A percentile compares a stretch with the other conserved stretches of the same genome.
Conservation (phyloP, 2,797 vertebrate genomes). For the Tarsius wallacei region DNA sequence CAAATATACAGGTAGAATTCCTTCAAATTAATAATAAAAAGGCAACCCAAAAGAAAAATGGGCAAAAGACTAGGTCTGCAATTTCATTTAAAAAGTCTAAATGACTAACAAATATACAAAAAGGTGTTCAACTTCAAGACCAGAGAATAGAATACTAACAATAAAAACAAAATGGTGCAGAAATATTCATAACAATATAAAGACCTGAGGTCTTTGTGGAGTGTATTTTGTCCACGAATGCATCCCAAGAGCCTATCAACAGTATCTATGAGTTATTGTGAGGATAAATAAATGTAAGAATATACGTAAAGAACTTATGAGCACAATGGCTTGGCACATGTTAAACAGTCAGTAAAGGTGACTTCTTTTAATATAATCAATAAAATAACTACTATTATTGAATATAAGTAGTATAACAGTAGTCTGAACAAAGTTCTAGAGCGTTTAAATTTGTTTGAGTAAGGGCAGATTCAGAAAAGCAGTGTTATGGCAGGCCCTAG, state of each 20-base stretch:
- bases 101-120: conserved; percentile 18
- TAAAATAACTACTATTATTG: background rate
- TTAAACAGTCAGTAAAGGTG: background rate
- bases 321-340: background rate
- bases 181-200: background rate
- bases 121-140: background rate
- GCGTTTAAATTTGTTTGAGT: background rate
- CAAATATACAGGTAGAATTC: background rate
- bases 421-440: background rate
- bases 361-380: background rate
- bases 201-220: background rate
- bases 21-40: background rate
- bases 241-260: background rate
- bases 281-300: background rate
- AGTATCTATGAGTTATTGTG: background rate
- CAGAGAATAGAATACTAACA: background rate
- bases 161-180: background rate
- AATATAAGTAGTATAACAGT: background rate
- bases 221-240: background rate
- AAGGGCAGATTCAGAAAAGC: background rate
- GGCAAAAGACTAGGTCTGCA: background rate
- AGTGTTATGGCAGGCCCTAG: background rate
- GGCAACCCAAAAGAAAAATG: background rate
- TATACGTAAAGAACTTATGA: background rate
- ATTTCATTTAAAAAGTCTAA: background rate